Base-by-base conservation (phyloP, 1,140 invertebrate species). In the Neotoxoptera formosana region DNA sequence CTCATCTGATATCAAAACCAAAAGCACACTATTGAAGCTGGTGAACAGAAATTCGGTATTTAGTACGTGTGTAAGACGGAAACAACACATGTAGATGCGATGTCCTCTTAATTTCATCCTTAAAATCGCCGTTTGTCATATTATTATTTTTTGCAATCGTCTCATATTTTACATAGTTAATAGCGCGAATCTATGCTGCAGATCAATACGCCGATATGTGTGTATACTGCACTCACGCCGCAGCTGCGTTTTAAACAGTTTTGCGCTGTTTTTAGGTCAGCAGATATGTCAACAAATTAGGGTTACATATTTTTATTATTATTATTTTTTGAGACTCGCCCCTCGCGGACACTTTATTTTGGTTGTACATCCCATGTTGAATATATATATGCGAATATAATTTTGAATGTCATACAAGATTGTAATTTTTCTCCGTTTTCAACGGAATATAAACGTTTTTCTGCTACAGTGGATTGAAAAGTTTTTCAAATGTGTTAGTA, bases 401-500 rank as follows among this genome's bases (percentile, higher is more conserved):
- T 90, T 45, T 67, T 45, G 36, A 67, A 47, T 67, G 53, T 60
- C 34, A 25, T 34, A 45, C 56, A 45, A 30, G 88, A 88, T 88
- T 76, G 60, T 76, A 34, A 51, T 53, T 89, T 53, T 67, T 90
- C 34, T 47, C 20, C 4, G 7, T 90, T 67, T 67, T 60, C 14
- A 45, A 67, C 41, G n/a, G 14, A 34, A 47, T 67, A 67, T 90
- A 90, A 67, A 90, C 36, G 30, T 90, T 90, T 90, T 90, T 90
- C 89, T 90, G 89, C 56, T 90, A 90, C 89, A 67, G 56, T 90
- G 41, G 60, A 90, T 67, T 21, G 89, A 67, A 36, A 90, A 90
- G 36, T 60, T 90, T 45, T 90, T 45, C 41, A 21, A 90, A 90
- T 67, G 56, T 60, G 53, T 60, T 90, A 67, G 56, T 67, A 30